These are phyloP conservation scores for Philaenus spumarius DNA, from an alignment of 1,140 invertebrate genomes.

Conservation along the genomic window DNA sequence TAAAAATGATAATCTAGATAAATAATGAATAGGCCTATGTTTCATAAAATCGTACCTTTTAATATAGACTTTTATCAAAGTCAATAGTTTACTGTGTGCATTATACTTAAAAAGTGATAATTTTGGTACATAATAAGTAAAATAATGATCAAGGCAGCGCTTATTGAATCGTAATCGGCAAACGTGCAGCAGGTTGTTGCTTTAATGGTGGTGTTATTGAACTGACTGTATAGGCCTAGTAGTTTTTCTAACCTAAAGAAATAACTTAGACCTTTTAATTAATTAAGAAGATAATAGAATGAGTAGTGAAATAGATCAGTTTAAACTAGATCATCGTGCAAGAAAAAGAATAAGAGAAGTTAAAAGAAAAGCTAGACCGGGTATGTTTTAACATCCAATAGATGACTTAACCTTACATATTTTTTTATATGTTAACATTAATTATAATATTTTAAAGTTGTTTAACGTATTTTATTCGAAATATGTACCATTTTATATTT, in stretches of 20 bases:
- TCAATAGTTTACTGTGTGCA: too few species aligned
- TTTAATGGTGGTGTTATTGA: conserved; percentile 5
- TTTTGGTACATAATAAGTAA: too few species aligned
- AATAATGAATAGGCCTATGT: too few species aligned
- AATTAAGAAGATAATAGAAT: background rate
- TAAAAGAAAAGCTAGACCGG: conserved; percentile 80
- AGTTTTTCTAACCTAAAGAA: background rate
- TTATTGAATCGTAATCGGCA: too few species aligned
- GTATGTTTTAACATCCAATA: conserved; percentile 44
- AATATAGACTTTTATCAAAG: too few species aligned
- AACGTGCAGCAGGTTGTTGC: conserved; percentile 4
- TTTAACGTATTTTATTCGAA: background rate
- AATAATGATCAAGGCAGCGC: too few species aligned
- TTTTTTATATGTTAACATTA: background rate
- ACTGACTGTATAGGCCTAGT: background rate
- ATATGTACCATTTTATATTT: too few species aligned
- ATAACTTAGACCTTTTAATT: background rate
- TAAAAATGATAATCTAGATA: too few species aligned
- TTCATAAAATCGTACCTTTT: too few species aligned
- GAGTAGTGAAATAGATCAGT: conserved; percentile 2
- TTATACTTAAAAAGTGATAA: too few species aligned
- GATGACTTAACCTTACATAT: background rate
- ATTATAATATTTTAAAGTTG: background rate
- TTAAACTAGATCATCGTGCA: conserved; percentile 54
- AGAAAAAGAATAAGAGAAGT: conserved; percentile 80